phyloP scores from a whole-genome alignment of 2,113 vertebrate genomes.

The Damaliscus lunatus region DNA sequence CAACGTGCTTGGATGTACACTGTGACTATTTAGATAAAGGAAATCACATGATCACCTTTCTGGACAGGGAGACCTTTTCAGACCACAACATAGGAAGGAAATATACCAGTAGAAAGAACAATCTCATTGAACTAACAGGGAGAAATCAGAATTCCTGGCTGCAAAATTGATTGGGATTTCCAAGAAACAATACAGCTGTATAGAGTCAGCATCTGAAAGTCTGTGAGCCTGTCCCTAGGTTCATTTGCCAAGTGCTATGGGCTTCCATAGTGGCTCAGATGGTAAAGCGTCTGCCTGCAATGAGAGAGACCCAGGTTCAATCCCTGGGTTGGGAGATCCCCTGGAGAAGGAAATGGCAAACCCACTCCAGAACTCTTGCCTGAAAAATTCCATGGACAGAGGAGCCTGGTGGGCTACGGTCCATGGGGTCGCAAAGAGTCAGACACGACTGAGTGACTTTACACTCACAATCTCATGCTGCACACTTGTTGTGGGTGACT shows the following conservation, averaged over 20 bases:
- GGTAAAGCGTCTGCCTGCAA: neutral
- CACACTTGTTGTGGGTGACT: accelerated
- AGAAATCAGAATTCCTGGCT: neutral
- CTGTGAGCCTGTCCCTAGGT: neutral
- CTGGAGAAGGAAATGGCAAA: neutral
- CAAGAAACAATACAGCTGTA: neutral
- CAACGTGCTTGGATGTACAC: neutral
- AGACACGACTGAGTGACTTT: accelerated
- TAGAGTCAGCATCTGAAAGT: neutral
- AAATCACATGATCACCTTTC: neutral
- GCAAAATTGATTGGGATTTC: neutral
- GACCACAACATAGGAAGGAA: neutral
- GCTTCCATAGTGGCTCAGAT: neutral
- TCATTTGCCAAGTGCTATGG: neutral
- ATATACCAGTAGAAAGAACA: neutral
- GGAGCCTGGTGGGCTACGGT: neutral
- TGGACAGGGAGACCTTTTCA: neutral
- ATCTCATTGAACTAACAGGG: neutral
- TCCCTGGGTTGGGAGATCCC: neutral
- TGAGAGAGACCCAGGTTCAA: neutral
- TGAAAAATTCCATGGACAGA: neutral
- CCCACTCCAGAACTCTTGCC: neutral
- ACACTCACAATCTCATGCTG: neutral
- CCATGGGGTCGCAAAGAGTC: neutral
- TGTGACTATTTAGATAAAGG: neutral